Evolutionary conservation across 2,113 vertebrate species (phyloP).

Genomic region (Mobula birostris): DNA sequence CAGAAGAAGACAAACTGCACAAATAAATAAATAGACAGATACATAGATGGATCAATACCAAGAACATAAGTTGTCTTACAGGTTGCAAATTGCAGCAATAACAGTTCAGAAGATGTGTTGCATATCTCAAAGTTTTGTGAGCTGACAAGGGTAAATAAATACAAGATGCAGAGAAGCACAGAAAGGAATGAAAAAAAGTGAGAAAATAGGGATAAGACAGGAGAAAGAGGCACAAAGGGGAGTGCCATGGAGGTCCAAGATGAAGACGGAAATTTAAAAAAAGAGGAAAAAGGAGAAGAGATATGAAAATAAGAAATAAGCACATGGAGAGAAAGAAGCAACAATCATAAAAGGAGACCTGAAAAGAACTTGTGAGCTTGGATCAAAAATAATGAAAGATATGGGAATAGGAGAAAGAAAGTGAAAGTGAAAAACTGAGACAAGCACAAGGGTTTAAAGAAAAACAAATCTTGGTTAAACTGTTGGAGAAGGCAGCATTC

Average conservation of each 20-base stretch:
- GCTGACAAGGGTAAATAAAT: too few species aligned
- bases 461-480: not conserved
- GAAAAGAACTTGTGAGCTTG: not conserved
- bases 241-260: not conserved
- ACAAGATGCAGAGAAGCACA: not conserved
- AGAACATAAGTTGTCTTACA: too few species aligned
- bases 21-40: too few species aligned
- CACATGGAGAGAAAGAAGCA: not conserved
- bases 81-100: too few species aligned
- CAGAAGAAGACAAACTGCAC: too few species aligned
- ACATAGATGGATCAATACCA: too few species aligned
- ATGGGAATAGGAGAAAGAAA: not conserved
- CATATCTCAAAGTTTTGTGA: too few species aligned
- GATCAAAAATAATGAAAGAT: not conserved
- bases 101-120: too few species aligned
- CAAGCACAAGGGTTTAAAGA: not conserved
- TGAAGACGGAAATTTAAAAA: not conserved
- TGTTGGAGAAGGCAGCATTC: not conserved
- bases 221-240: not conserved
- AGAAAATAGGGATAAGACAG: not conserved
- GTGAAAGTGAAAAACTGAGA: not conserved
- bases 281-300: not conserved
- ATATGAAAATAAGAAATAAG: not conserved
- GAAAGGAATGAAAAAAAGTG: not conserved
- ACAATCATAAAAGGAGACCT: not conserved